Percentiles rank a stretch among this genome's conserved stretches.
Conservation (phyloP, 1,140 invertebrate genomes). For the Aphelinus certus region DNA sequence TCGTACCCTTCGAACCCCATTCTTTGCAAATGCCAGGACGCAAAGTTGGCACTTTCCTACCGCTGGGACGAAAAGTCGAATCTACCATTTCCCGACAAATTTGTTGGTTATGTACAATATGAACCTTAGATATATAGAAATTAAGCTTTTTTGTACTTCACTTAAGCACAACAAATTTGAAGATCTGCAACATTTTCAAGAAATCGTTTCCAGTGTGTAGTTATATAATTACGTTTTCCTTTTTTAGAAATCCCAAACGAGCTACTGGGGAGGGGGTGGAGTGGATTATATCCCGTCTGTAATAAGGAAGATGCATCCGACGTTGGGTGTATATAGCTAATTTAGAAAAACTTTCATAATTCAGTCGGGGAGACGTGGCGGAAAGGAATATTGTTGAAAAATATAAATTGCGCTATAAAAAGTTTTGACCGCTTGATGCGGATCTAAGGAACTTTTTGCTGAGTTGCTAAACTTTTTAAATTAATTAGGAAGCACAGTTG, state of each 20-base stretch:
- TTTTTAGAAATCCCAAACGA: too few species aligned
- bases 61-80: too few species aligned
- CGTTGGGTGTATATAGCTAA: neutral
- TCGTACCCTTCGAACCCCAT: too few species aligned
- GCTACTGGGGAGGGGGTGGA: too few species aligned
- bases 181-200: neutral
- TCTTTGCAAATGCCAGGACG: too few species aligned
- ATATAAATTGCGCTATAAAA: constrained; percentile 23
- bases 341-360: too few species aligned
- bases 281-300: too few species aligned
- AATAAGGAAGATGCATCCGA: neutral
- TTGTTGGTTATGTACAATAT: too few species aligned
- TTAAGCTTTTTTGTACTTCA: constrained; percentile 5
- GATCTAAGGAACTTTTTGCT: constrained; percentile 17
- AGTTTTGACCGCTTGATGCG: neutral
- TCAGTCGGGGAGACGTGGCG: too few species aligned
- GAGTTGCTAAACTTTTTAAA: constrained; percentile 12
- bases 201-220: neutral
- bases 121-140: too few species aligned
- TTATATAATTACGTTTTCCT: neutral
- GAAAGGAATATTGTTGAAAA: neutral
- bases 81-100: too few species aligned
- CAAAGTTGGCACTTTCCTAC: too few species aligned
- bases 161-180: neutral
- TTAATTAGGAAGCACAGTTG: constrained; percentile 21